Evolutionary conservation across 2,113 vertebrate genomes (phyloP), one percentile per base, ranked within the genome.

Genomic region (Oenanthe oenanthe): DNA sequence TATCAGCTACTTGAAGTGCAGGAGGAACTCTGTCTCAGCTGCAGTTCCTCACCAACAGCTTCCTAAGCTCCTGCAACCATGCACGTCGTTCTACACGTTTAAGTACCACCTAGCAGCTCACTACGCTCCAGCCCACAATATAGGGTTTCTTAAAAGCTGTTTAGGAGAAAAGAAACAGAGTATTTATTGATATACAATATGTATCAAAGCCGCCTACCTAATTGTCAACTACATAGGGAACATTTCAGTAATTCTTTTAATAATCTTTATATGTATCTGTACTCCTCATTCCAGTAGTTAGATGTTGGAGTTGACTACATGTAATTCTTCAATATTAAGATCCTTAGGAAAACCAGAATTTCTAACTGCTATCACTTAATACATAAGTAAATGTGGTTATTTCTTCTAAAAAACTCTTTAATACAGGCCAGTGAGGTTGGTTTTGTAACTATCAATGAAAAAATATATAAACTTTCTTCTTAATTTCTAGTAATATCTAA

Each of bases 1-100:
- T 7, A 80, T 18, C 24, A 63, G 48, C 16, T 78, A 13, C 21
- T 31, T 31, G 10, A 72, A 78, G 36, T 2, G 7, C 19, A 57
- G 15, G 26, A 91, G 32, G 16, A 77, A 29, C 22, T 67, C 36
- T 31, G 11, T 26, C 57, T 85, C 65, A 63, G 57, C 34, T 40
- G 12, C 24, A 45, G 29, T 6, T 75, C 20, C 40, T 70, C 73
- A 40, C 16, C 15, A 54, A 29, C 14, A 84, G 26, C 29, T 71
- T 72, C 48, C 56, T 57, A 28, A 82, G 25, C 5, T 53, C 24
- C 5, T n/a, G 12, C 21, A 67, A 26, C 19, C 13, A 6, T 0
- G 4, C 38, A 45, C 2, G 6, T n/a, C 32, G 32, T 51, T 50
- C 29, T 19, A 25, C 19, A 24, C 8, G 9, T 17, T 0, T 3